Evolutionary conservation across 2,888 invertebrate species (phyloP).

Genomic region (Watsonalla cultraria): DNA sequence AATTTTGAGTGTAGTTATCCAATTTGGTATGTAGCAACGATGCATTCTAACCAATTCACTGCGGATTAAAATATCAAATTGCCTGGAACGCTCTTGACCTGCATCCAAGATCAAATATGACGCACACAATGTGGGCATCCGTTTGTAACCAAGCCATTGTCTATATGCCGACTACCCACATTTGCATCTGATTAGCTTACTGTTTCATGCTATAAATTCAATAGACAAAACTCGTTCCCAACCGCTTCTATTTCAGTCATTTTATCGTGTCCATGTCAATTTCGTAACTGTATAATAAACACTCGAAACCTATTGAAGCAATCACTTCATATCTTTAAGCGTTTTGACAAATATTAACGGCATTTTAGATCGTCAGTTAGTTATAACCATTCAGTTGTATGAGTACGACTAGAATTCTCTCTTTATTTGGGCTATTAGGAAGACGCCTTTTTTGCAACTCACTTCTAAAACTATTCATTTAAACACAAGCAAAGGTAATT

Average conservation of each 20-base stretch:
- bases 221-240: constrained; percentile 2
- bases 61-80: constrained; percentile 3
- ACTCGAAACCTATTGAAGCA: too few species aligned
- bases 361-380: too few species aligned
- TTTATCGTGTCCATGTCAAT: not conserved
- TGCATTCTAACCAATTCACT: not conserved
- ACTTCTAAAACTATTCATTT: too few species aligned
- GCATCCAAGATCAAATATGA: constrained; percentile 11
- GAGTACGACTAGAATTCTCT: too few species aligned
- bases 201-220: constrained; percentile 5
- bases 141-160: constrained; percentile 13
- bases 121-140: constrained; percentile 18
- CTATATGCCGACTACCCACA: constrained; percentile 14
- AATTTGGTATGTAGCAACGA: not conserved
- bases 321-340: too few species aligned
- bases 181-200: constrained; percentile 7
- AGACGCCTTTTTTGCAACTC: too few species aligned
- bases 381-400: too few species aligned
- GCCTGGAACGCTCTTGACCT: constrained; percentile 19
- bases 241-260: not conserved
- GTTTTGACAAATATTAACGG: too few species aligned
- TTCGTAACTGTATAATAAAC: too few species aligned
- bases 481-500: too few species aligned
- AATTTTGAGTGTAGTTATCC: not conserved
- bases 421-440: too few species aligned